Conservation (phyloP, 2,888 invertebrate genomes). For the Perdita meconis region DNA sequence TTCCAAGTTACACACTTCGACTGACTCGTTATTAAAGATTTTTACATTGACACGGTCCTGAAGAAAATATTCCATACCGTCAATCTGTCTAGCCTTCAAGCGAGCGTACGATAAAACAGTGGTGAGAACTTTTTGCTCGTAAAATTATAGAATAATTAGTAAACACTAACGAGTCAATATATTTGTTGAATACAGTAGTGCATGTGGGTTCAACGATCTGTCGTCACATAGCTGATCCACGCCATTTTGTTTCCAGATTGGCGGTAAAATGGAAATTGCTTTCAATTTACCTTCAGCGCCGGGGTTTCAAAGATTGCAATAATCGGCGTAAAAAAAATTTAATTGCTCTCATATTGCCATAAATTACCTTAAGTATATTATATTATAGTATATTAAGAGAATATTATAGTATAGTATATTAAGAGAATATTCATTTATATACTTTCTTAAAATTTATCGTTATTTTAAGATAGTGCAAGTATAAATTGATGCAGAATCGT, state of each 20-base stretch:
- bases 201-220: conserved; percentile 79
- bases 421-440: too few relatives aligned
- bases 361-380: too few relatives aligned
- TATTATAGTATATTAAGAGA: too few relatives aligned
- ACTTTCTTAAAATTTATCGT: too few relatives aligned
- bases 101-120: not conserved
- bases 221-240: conserved; percentile 72
- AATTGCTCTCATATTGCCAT: not conserved
- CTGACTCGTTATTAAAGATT: not conserved
- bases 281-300: not conserved
- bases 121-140: conserved; percentile 4
- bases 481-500: conserved; percentile 16
- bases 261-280: conserved; percentile 56
- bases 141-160: not conserved
- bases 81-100: not conserved
- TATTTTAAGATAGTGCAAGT: too few relatives aligned
- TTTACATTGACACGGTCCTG: conserved; percentile 41
- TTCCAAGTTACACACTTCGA: not conserved
- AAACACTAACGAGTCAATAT: conserved; percentile 36
- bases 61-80: not conserved
- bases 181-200: conserved; percentile 62
- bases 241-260: conserved; percentile 71
- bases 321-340: not conserved
- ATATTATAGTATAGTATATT: too few relatives aligned
- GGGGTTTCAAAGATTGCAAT: not conserved